phyloP scores from a whole-genome alignment of 1,140 invertebrate genomes.

The Hirudo medicinalis region DNA sequence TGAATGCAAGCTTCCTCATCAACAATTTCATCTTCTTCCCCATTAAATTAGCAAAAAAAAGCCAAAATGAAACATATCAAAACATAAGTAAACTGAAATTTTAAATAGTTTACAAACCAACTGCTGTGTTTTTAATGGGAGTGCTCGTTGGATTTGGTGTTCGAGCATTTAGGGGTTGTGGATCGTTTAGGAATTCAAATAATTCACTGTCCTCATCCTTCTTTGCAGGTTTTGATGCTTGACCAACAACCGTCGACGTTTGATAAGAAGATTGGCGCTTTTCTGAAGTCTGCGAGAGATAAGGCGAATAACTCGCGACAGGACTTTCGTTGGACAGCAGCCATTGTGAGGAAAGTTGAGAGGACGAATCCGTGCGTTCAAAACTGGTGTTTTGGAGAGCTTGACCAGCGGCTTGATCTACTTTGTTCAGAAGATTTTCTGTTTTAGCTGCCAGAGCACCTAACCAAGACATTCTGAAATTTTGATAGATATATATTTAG shows the following conservation, averaged over 20 bases:
- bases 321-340: too few relatives aligned
- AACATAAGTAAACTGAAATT: background rate
- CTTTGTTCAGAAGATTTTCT: slow-evolving; percentile 66
- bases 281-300: slow-evolving; percentile 1
- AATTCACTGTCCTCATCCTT: slow-evolving; percentile 44
- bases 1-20: too few relatives aligned
- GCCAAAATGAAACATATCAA: background rate
- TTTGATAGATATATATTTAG: background rate
- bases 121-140: background rate
- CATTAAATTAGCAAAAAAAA: background rate
- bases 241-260: background rate
- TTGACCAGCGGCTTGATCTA: slow-evolving; percentile 68
- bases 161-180: background rate
- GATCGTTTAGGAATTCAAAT: slow-evolving; percentile 43
- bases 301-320: background rate
- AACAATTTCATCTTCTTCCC: too few relatives aligned
- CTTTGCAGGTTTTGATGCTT: background rate
- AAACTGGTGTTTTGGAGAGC: slow-evolving; percentile 35
- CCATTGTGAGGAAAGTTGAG: too few relatives aligned
- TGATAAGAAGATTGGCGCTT: background rate
- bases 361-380: too few relatives aligned
- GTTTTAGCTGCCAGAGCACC: slow-evolving; percentile 66
- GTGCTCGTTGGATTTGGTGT: background rate
- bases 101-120: background rate
- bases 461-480: slow-evolving; percentile 61